Evolutionary conservation across 2,888 invertebrate genomes (phyloP).

Genomic region (Cantharis rufa): DNA sequence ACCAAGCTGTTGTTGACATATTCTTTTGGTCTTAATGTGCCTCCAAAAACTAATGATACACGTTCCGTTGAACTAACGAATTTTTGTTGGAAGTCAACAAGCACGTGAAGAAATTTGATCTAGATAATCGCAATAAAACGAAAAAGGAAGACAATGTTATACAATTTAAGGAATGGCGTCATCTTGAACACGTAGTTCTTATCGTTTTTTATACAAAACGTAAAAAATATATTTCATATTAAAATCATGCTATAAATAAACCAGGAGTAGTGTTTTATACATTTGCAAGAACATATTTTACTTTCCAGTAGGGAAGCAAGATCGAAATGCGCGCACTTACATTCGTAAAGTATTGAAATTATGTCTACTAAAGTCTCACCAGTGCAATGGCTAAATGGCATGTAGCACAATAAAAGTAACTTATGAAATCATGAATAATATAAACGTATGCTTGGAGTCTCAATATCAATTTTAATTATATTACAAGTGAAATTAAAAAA

Average conservation of each 20-base stretch:
- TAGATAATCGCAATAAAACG: conserved; percentile 10
- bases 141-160: conserved; percentile 6
- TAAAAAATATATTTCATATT: not conserved
- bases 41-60: conserved; percentile 11
- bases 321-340: not conserved
- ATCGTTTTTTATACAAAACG: not conserved
- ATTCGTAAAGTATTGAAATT: not conserved
- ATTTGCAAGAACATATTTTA: not conserved
- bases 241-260: not conserved
- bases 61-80: conserved; percentile 12
- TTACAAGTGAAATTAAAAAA: not conserved
- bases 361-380: not conserved
- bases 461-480: not conserved
- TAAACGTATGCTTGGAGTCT: not conserved
- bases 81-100: conserved; percentile 10
- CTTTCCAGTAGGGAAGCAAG: not conserved
- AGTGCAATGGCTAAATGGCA: not conserved
- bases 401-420: not conserved
- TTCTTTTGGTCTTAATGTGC: not conserved
- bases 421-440: not conserved
- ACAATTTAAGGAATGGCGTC: conserved; percentile 4
- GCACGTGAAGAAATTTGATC: conserved; percentile 11
- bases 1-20: not conserved
- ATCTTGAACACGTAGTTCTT: not conserved
- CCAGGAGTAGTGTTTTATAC: not conserved